These are phyloP conservation scores for Thalassophryne amazonica DNA, from an alignment of 2,797 vertebrate species.

Conservation along the genomic window DNA sequence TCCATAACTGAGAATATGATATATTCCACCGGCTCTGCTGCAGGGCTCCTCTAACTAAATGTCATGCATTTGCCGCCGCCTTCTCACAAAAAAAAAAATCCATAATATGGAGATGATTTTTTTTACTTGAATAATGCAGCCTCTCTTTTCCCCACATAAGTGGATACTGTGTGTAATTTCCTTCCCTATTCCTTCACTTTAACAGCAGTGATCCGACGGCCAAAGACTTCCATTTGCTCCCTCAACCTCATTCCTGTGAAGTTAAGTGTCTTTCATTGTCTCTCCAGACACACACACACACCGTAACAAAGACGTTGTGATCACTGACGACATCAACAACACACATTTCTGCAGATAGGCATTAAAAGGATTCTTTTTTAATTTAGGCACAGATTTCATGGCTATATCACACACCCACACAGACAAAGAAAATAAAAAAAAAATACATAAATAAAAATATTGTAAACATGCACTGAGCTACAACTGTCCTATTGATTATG, in stretches of 20 bases:
- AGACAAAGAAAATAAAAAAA: too few relatives aligned
- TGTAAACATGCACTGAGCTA: too few relatives aligned
- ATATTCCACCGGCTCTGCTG: not conserved
- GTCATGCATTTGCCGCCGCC: constrained; percentile 12
- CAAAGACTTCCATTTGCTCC: not conserved
- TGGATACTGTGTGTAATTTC: constrained; percentile 1
- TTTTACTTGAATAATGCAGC: constrained; percentile 2
- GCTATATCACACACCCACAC: too few relatives aligned
- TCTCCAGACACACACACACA: constrained; percentile 22
- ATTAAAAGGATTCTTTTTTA: too few relatives aligned
- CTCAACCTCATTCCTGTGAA: not conserved
- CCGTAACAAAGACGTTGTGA: not conserved
- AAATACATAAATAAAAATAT: too few relatives aligned
- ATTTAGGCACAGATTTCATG: too few relatives aligned
- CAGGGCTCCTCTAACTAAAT: constrained; percentile 10
- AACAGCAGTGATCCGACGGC: not conserved
- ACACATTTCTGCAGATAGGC: not conserved
- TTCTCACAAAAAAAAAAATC: constrained; percentile 21
- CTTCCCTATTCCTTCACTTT: not conserved
- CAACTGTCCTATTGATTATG: too few relatives aligned
- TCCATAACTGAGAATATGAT: not conserved
- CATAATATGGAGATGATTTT: constrained; percentile 15
- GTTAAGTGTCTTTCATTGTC: not conserved
- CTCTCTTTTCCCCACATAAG: constrained; percentile 1
- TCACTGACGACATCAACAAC: not conserved